Percentiles rank a stretch among this genome's conserved stretches.
Evolutionary conservation across 2,113 vertebrate species (phyloP).

Genomic region (Eulemur rufifrons): DNA sequence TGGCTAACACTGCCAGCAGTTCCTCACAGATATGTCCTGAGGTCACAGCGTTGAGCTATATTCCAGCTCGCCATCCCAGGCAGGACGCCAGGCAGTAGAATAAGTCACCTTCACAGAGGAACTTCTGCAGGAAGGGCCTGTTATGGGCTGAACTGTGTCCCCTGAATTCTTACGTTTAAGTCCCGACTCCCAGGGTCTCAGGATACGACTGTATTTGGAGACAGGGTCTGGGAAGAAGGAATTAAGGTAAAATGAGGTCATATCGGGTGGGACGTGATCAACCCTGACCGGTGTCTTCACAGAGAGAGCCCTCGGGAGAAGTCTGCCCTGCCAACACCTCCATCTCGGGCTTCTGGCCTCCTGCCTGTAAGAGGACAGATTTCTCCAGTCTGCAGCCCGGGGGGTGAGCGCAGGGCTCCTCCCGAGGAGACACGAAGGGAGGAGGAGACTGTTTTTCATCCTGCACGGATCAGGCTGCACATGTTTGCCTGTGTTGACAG

Average conservation of each 20-base stretch:
- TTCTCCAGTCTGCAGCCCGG: no score
- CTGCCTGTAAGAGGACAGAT: rapidly evolving
- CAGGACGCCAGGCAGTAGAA: neutral
- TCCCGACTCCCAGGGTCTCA: neutral
- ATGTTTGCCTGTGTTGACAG: neutral
- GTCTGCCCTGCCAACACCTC: rapidly evolving
- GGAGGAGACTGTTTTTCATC: neutral
- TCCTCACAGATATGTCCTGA: neutral
- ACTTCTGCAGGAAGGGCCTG: neutral
- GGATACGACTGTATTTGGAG: neutral
- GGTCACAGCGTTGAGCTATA: neutral
- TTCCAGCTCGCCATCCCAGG: neutral
- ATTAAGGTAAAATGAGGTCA: neutral
- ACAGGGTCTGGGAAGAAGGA: no score
- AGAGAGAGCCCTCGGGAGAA: neutral
- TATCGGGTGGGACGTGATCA: neutral
- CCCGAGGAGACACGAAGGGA: neutral
- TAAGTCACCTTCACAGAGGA: neutral
- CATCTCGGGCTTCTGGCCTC: neutral
- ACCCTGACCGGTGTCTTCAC: rapidly evolving
- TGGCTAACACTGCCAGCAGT: neutral
- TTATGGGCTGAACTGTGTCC: neutral
- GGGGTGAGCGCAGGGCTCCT: rapidly evolving
- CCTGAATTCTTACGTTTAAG: no score
- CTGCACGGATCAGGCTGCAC: rapidly evolving